Percentiles rank a stretch among this genome's conserved stretches.
phyloP scores from a whole-genome alignment of 2,113 vertebrate species.

The Jacana jacana region DNA sequence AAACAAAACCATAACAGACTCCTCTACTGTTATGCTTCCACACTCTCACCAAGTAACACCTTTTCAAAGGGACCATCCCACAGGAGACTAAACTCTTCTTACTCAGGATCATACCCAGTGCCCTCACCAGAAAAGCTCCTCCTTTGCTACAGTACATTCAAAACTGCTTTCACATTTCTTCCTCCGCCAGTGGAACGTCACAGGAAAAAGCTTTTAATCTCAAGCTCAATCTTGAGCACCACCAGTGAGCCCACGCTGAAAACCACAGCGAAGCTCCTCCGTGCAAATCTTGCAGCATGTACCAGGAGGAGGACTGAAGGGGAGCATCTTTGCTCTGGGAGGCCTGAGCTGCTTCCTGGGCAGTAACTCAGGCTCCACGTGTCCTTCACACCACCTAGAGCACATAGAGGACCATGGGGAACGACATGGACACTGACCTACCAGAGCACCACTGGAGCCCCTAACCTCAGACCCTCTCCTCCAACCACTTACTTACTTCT shows the following conservation, averaged over 20 bases:
- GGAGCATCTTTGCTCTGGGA: background rate
- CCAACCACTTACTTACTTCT: background rate
- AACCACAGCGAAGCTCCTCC: background rate
- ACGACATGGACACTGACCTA: rapidly evolving
- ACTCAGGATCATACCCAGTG: rapidly evolving
- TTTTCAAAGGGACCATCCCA: background rate
- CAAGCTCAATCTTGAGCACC: background rate
- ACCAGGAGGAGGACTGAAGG: background rate
- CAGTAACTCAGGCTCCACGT: rapidly evolving
- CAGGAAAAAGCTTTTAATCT: background rate
- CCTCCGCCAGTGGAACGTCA: background rate
- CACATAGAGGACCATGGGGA: rapidly evolving
- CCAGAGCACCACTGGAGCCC: background rate
- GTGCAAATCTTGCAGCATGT: background rate
- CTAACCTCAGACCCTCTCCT: background rate
- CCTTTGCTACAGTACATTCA: background rate
- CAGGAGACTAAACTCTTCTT: background rate
- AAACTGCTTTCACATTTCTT: background rate
- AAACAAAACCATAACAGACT: too few species aligned
- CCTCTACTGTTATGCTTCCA: rapidly evolving
- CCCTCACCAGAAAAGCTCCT: background rate
- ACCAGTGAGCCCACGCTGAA: rapidly evolving
- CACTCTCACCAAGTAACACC: rapidly evolving
- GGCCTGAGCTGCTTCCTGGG: background rate
- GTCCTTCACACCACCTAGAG: background rate